Evolutionary conservation across 2,113 vertebrate genomes (phyloP).

Genomic region (Hirundichthys speculiger): DNA sequence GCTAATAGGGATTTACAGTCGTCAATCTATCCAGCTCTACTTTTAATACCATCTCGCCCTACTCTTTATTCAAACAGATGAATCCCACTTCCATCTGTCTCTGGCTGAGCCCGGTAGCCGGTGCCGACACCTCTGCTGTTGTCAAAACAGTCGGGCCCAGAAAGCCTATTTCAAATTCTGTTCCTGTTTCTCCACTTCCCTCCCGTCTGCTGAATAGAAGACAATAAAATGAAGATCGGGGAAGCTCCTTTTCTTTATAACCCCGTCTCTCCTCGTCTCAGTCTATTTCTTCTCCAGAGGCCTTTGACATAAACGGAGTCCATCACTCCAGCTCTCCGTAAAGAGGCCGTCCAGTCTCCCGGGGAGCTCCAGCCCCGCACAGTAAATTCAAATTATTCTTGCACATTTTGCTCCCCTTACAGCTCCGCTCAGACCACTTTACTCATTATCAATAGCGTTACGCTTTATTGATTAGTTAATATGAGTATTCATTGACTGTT

Average conservation of each 20-base stretch:
- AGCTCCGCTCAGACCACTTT: slow-evolving; percentile 4
- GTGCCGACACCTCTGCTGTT: slow-evolving; percentile 43
- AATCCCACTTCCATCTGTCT: slow-evolving; percentile 61
- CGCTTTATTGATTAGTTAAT: slow-evolving; percentile 15
- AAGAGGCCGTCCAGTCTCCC: slow-evolving; percentile 56
- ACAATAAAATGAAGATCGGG: slow-evolving; percentile 47
- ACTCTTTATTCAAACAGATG: slow-evolving; percentile 58
- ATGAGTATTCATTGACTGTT: too few species aligned
- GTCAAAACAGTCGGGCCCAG: slow-evolving; percentile 31
- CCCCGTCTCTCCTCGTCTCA: slow-evolving; percentile 36
- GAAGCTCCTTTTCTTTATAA: slow-evolving; percentile 26
- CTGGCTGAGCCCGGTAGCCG: slow-evolving; percentile 29
- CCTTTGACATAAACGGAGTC: slow-evolving; percentile 59
- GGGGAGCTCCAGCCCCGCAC: slow-evolving; percentile 57
- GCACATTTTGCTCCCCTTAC: slow-evolving; percentile 38
- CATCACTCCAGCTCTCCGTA: slow-evolving; percentile 51
- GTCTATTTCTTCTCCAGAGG: slow-evolving; percentile 54
- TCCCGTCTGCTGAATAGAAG: slow-evolving; percentile 41
- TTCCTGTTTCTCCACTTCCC: slow-evolving; percentile 16
- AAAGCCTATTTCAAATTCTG: slow-evolving; percentile 31
- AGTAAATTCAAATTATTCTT: slow-evolving; percentile 68
- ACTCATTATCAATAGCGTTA: slow-evolving; percentile 52
- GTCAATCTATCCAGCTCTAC: slow-evolving; percentile 48
- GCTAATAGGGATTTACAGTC: slow-evolving; percentile 67
- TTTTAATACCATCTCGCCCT: slow-evolving; percentile 68